These are phyloP conservation scores for Drosophila oshimai DNA, from an alignment of 1,140 invertebrate genomes.

Conservation along the genomic window DNA sequence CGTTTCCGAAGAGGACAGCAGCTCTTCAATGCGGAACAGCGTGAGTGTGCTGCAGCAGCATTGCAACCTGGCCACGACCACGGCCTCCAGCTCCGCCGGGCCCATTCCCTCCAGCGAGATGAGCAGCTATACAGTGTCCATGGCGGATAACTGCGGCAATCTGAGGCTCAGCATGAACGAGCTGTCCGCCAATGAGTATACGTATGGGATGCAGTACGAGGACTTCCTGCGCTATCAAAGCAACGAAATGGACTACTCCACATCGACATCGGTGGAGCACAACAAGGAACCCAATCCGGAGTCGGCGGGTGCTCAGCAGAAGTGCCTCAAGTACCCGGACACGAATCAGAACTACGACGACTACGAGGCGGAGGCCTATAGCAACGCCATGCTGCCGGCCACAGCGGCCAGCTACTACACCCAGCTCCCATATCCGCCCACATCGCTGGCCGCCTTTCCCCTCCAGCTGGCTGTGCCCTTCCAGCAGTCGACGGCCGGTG, in stretches of 20 bases:
- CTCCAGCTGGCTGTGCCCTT: constrained; percentile 73
- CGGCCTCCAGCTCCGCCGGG: constrained; percentile 19
- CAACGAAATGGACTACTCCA: constrained; percentile 58
- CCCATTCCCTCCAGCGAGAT: constrained; percentile 31
- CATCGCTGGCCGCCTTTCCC: constrained; percentile 58
- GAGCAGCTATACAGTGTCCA: constrained; percentile 47
- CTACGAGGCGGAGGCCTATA: constrained; percentile 85
- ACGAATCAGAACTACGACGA: constrained; percentile 83
- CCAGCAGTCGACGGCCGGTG: constrained; percentile 45
- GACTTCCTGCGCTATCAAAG: constrained; percentile 72
- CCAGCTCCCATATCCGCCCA: constrained; percentile 64
- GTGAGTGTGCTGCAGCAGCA: constrained; percentile 42
- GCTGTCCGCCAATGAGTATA: constrained; percentile 56
- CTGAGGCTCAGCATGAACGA: constrained; percentile 52
- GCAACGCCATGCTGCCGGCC: constrained; percentile 83
- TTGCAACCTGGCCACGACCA: constrained; percentile 38
- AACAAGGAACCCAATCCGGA: constrained; percentile 33
- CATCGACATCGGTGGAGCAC: constrained; percentile 55
- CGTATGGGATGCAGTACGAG: constrained; percentile 72
- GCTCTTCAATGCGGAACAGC: constrained; percentile 26
- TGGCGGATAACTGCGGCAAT: constrained; percentile 53
- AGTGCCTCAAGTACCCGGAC: constrained; percentile 86
- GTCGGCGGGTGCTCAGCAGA: constrained; percentile 84
- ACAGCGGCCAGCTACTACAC: constrained; percentile 64
- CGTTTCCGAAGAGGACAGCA: constrained; percentile 73